Evolutionary conservation across 2,797 vertebrate species (phyloP).

Genomic region (Lerista edwardsae): DNA sequence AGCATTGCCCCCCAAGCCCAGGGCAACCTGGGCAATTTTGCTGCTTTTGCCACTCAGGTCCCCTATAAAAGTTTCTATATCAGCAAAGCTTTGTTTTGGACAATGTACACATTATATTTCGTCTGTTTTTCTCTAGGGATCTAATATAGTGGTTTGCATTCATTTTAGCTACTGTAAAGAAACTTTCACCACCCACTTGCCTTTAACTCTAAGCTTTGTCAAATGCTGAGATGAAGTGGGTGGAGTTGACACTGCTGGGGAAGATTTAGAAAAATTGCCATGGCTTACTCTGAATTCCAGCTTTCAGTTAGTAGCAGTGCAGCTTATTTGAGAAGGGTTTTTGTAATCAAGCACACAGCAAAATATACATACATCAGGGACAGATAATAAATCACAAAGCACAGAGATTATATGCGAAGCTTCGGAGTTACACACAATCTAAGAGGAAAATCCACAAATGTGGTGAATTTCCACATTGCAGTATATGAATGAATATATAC

Average conservation of each 20-base stretch:
- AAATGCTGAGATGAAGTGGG: slow-evolving; percentile 30
- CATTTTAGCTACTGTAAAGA: slow-evolving; percentile 39
- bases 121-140: slow-evolving; percentile 15
- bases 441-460: neutral
- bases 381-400: slow-evolving; percentile 6
- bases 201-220: slow-evolving; percentile 23
- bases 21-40: too few relatives aligned
- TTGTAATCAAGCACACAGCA: slow-evolving; percentile 31
- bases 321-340: neutral
- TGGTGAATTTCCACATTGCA: slow-evolving; percentile 5
- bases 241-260: slow-evolving; percentile 10
- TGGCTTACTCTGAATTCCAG: slow-evolving; percentile 12
- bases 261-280: slow-evolving; percentile 38
- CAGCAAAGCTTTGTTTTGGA: slow-evolving; percentile 26
- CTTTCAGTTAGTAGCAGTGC: slow-evolving; percentile 6
- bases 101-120: neutral
- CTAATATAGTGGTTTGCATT: slow-evolving; percentile 16
- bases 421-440: neutral
- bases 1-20: too few relatives aligned
- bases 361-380: slow-evolving; percentile 1
- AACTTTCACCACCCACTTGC: slow-evolving; percentile 33
- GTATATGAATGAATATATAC: slow-evolving; percentile 8
- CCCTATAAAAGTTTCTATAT: slow-evolving; percentile 35
- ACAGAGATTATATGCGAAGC: slow-evolving; percentile 9
- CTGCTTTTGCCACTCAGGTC: too few relatives aligned